Percentiles rank a stretch among this genome's conserved stretches.
phyloP scores from a whole-genome alignment of 2,888 invertebrate species.

The Cacoxenus indagator region DNA sequence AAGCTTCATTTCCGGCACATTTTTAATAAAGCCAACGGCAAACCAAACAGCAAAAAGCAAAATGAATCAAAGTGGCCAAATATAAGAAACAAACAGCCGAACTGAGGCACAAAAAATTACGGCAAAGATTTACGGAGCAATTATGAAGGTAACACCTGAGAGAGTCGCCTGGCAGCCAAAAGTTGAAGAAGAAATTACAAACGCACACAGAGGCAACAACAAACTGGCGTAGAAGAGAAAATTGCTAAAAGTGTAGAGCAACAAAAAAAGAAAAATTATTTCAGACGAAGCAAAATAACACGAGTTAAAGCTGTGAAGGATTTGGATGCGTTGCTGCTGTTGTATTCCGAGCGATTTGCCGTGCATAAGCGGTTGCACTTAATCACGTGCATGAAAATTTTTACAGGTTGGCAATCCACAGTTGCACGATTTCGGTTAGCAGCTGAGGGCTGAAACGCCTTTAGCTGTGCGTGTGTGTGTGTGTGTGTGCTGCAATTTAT shows the following conservation, averaged over 20 bases:
- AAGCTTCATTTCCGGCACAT: too few relatives aligned
- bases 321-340: slow-evolving; percentile 8
- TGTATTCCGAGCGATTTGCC: not conserved
- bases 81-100: not conserved
- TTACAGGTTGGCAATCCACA: not conserved
- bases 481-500: slow-evolving; percentile 42
- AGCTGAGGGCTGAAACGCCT: too few relatives aligned
- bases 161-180: not conserved
- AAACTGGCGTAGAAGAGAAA: not conserved
- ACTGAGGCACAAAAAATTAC: not conserved
- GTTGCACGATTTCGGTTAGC: too few relatives aligned
- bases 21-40: slow-evolving; percentile 20
- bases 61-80: not conserved
- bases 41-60: not conserved
- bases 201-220: not conserved
- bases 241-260: not conserved
- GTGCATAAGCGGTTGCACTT: slow-evolving; percentile 22
- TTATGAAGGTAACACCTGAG: slow-evolving; percentile 34
- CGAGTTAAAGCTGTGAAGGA: slow-evolving; percentile 10
- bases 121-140: slow-evolving; percentile 42
- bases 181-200: slow-evolving; percentile 14
- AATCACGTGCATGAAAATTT: slow-evolving; percentile 12
- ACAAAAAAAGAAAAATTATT: not conserved
- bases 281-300: not conserved
- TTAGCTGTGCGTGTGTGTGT: too few relatives aligned